Conservation (phyloP, 1,140 invertebrate species). For the Pseudomyrmex sp. region DNA sequence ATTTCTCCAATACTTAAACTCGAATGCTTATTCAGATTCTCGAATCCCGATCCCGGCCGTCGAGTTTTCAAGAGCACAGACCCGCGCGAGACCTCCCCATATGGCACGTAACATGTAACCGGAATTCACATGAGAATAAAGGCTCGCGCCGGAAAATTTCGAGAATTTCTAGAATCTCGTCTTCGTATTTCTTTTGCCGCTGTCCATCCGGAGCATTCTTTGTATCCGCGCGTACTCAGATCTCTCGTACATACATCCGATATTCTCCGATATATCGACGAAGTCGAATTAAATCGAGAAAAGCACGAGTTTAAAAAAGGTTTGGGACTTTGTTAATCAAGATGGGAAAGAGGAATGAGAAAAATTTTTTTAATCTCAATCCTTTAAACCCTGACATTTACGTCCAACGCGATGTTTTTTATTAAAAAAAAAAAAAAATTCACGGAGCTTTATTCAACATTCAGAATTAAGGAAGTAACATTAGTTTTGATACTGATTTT, state of each 20-base stretch:
- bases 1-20: constrained; percentile 27
- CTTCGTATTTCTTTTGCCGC: constrained; percentile 25
- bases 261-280: background rate
- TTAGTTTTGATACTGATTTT: no score
- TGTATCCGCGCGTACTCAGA: constrained; percentile 16
- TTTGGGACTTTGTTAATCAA: no score
- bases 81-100: constrained; percentile 3
- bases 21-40: constrained; percentile 59
- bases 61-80: constrained; percentile 2
- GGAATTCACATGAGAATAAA: constrained; percentile 49
- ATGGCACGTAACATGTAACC: constrained; percentile 1
- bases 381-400: no score
- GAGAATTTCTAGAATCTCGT: constrained; percentile 48
- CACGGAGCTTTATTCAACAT: no score
- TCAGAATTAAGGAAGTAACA: no score
- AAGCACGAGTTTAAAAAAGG: background rate
- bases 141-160: constrained; percentile 39
- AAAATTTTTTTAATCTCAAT: no score
- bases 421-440: no score
- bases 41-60: constrained; percentile 36
- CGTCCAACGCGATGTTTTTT: no score
- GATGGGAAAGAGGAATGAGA: no score
- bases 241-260: background rate
- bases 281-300: background rate
- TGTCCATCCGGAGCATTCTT: background rate